Percentiles rank a stretch among this genome's conserved stretches.
These are phyloP conservation scores for Malaclemys terrapin DNA, from an alignment of 2,113 vertebrate species.

Conservation along the genomic window DNA sequence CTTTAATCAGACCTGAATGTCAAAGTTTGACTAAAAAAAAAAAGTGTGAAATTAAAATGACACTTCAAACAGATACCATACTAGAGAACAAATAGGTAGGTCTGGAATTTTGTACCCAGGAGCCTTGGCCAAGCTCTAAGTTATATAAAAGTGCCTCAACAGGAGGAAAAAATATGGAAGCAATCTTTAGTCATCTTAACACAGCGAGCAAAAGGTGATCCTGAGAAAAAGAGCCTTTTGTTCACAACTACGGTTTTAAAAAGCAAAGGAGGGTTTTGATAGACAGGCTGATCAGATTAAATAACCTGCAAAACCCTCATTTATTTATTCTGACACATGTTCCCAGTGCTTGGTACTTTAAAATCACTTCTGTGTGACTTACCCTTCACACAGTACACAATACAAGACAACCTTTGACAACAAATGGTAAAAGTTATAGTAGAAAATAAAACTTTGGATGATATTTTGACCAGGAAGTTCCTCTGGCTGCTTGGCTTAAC, in stretches of 20 bases:
- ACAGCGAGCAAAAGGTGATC: not conserved
- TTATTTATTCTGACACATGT: not conserved
- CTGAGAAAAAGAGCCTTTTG: not conserved
- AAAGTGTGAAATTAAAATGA: constrained; percentile 42
- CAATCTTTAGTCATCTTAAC: not conserved
- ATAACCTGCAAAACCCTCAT: not conserved
- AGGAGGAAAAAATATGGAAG: constrained; percentile 13
- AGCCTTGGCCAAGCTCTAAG: constrained; percentile 21
- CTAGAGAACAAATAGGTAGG: constrained; percentile 21
- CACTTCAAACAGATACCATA: constrained; percentile 29
- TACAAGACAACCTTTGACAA: not conserved
- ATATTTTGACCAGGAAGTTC: accelerated
- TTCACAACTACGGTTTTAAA: constrained; percentile 10
- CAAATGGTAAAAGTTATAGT: not conserved
- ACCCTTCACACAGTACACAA: not conserved
- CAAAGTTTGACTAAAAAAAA: not conserved
- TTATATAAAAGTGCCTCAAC: not conserved
- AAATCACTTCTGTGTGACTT: not conserved
- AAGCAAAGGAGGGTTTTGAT: not conserved
- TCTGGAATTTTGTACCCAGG: constrained; percentile 31
- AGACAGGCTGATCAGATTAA: not conserved
- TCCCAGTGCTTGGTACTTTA: not conserved
- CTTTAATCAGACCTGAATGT: constrained; percentile 27
- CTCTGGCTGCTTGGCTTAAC: not conserved
- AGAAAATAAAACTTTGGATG: not conserved